Evolutionary conservation across 2,113 vertebrate species (phyloP).

Genomic region (Saguinus imperator): DNA sequence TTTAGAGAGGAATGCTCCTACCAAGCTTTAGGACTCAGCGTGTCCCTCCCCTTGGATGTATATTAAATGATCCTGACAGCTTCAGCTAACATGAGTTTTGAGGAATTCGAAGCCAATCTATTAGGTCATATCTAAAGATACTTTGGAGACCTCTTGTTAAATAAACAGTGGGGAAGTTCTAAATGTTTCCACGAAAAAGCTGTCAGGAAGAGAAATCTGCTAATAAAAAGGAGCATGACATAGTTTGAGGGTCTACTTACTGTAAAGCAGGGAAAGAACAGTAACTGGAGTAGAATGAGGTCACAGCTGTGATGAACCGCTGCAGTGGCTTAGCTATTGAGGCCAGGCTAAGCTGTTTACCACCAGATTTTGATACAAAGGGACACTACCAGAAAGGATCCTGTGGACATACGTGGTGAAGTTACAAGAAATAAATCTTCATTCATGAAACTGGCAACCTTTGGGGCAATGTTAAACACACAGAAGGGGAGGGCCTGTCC

Average conservation of each 20-base stretch:
- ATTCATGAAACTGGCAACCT: not conserved
- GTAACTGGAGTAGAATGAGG: constrained; percentile 49
- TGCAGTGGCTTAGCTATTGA: not conserved
- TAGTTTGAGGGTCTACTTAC: not conserved
- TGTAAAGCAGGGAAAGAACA: constrained; percentile 18
- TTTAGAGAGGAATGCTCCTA: constrained; percentile 55
- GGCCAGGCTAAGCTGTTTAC: constrained; percentile 35
- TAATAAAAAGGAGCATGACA: not conserved
- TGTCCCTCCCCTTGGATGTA: not conserved
- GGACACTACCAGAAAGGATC: constrained; percentile 20
- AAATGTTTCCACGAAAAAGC: not conserved
- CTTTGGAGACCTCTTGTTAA: not conserved
- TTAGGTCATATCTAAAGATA: not conserved
- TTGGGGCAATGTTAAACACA: not conserved
- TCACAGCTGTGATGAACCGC: not conserved
- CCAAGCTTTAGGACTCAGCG: not conserved
- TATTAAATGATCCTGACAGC: constrained; percentile 28
- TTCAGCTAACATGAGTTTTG: constrained; percentile 43
- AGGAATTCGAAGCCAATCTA: constrained; percentile 21
- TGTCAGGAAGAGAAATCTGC: not conserved
- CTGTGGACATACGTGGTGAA: constrained; percentile 3
- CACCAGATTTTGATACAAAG: constrained; percentile 20
- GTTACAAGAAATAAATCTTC: constrained; percentile 48
- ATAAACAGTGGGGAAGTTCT: constrained; percentile 16
- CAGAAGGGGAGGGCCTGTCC: not conserved